Percentiles rank a stretch among this genome's conserved stretches.
phyloP scores from a whole-genome alignment of 1,140 invertebrate species.

The Aphaenogaster floridana region DNA sequence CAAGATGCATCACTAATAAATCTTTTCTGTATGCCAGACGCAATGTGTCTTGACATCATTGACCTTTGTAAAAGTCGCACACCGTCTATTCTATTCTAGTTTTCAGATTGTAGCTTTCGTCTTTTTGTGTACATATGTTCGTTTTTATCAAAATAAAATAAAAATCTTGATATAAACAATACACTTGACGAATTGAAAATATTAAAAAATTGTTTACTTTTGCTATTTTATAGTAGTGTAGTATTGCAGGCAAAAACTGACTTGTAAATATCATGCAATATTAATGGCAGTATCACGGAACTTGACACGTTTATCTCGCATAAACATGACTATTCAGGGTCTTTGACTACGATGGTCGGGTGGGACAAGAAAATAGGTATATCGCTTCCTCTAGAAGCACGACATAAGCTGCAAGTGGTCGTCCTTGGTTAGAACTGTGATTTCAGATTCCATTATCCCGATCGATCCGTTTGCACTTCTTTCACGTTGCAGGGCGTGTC shows the following conservation, averaged over 20 bases:
- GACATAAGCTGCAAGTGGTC: slow-evolving; percentile 26
- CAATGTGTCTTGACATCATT: not conserved
- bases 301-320: too few species aligned
- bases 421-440: slow-evolving; percentile 58
- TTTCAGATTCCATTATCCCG: slow-evolving; percentile 55
- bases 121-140: not conserved
- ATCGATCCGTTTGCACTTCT: slow-evolving; percentile 33
- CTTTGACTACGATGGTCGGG: slow-evolving; percentile 48
- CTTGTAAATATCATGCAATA: not conserved
- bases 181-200: not conserved
- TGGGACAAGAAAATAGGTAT: slow-evolving; percentile 23
- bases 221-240: too few species aligned
- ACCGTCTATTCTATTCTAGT: slow-evolving; percentile 24
- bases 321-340: slow-evolving; percentile 28
- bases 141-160: not conserved
- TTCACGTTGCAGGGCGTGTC: slow-evolving; percentile 21
- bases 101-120: slow-evolving; percentile 1
- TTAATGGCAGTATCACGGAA: not conserved
- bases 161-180: not conserved
- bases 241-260: too few species aligned
- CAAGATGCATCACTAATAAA: not conserved
- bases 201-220: not conserved
- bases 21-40: not conserved
- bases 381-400: slow-evolving; percentile 34
- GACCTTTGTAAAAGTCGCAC: slow-evolving; percentile 22